A percentile compares a stretch with the other conserved stretches of the same genome.
phyloP scores from a whole-genome alignment of 2,113 vertebrate genomes.

The Aphyosemion australe region DNA sequence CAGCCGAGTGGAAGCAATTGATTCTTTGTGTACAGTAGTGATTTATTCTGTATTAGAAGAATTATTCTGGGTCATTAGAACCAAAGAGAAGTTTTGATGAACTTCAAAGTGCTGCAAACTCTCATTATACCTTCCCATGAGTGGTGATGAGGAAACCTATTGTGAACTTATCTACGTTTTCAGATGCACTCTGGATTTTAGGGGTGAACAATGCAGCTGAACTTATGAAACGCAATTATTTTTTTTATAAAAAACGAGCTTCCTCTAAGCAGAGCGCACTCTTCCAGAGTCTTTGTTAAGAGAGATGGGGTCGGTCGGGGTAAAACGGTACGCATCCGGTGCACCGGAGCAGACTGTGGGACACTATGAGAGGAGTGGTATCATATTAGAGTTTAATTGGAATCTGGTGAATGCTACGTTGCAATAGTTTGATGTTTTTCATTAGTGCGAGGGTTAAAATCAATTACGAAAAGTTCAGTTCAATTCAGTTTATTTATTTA shows the following conservation, averaged over 20 bases:
- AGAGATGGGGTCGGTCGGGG: constrained; percentile 37
- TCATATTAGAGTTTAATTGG: constrained; percentile 9
- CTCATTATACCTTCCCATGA: constrained; percentile 24
- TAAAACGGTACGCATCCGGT: constrained; percentile 57
- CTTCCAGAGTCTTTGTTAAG: constrained; percentile 61
- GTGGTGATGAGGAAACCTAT: constrained; percentile 20
- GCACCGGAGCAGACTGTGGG: constrained; percentile 21
- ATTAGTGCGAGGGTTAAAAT: too few relatives aligned
- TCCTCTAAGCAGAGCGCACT: constrained; percentile 60
- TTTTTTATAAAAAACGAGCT: constrained; percentile 35
- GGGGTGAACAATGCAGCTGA: constrained; percentile 51
- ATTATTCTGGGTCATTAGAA: constrained; percentile 21
- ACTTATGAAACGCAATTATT: constrained; percentile 69
- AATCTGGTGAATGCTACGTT: not conserved
- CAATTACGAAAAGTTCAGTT: too few relatives aligned
- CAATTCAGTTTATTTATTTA: too few relatives aligned
- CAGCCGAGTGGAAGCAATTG: constrained; percentile 37
- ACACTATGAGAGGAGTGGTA: not conserved
- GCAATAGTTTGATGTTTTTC: not conserved
- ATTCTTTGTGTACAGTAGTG: constrained; percentile 28
- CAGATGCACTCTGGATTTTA: constrained; percentile 64
- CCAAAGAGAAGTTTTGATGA: constrained; percentile 42
- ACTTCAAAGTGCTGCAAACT: constrained; percentile 39
- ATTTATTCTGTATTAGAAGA: constrained; percentile 26
- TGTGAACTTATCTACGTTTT: constrained; percentile 60